Evolutionary conservation across 2,888 invertebrate species (phyloP).

Genomic region (Ceramica pisi): DNA sequence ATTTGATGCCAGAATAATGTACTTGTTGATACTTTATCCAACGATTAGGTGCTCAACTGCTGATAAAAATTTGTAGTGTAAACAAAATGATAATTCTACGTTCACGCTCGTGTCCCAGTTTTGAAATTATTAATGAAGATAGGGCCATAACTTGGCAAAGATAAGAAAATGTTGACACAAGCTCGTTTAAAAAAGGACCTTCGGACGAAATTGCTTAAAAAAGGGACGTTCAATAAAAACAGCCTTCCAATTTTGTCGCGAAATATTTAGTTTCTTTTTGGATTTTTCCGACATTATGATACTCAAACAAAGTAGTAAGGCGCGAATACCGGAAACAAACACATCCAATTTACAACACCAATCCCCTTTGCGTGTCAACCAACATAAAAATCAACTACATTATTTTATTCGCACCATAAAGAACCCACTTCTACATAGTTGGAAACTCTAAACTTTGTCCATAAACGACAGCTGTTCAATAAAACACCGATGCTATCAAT

Average conservation of each 20-base stretch:
- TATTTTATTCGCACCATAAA: conserved; percentile 30
- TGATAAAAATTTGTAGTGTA: conserved; percentile 57
- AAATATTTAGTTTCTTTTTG: conserved; percentile 2
- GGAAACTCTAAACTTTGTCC: conserved; percentile 18
- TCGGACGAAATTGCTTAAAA: conserved; percentile 1
- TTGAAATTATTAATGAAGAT: conserved; percentile 45
- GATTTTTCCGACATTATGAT: conserved; percentile 1
- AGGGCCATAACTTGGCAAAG: conserved; percentile 19
- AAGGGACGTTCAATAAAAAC: conserved; percentile 7
- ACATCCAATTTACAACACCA: background rate
- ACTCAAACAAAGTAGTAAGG: background rate
- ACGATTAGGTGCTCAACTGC: conserved; percentile 42
- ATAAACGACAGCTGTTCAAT: conserved; percentile 55
- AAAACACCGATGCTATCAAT: conserved; percentile 51
- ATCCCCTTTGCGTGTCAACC: background rate
- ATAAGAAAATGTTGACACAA: conserved; percentile 46
- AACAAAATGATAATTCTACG: conserved; percentile 49
- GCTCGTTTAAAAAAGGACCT: conserved; percentile 29
- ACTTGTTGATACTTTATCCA: conserved; percentile 33
- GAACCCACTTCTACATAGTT: background rate
- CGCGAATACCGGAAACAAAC: background rate
- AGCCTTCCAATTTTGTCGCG: conserved; percentile 1
- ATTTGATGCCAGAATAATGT: conserved; percentile 24
- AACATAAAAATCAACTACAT: background rate
- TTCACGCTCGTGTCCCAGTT: conserved; percentile 49